A percentile compares a stretch with the other conserved stretches of the same genome.
Conservation (phyloP, 1,140 invertebrate species). For the Cyrtorhinus lividipennis region DNA sequence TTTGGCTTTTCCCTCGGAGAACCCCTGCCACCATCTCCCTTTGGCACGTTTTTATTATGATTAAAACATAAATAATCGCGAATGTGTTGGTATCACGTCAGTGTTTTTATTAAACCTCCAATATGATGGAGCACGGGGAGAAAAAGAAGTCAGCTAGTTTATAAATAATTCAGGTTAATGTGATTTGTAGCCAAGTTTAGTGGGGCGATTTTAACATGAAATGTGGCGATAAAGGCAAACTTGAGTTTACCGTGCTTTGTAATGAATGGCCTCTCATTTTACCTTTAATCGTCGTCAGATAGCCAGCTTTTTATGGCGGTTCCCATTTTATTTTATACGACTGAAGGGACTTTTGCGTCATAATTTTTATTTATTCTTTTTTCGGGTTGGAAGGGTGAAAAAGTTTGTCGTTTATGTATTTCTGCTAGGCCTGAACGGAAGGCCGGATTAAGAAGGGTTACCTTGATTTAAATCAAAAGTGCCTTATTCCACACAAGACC, state of each 20-base stretch:
- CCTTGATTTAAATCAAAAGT: too few relatives aligned
- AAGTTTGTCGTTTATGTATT: too few relatives aligned
- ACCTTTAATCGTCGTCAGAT: constrained; percentile 3
- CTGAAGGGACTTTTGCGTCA: neutral
- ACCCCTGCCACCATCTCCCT: too few relatives aligned
- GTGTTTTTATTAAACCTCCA: neutral
- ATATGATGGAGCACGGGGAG: neutral
- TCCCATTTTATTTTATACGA: neutral
- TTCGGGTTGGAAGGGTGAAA: too few relatives aligned
- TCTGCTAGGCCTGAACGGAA: too few relatives aligned
- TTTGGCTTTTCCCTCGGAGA: neutral
- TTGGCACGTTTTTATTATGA: neutral
- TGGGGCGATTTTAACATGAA: constrained; percentile 6
- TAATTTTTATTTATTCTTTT: neutral
- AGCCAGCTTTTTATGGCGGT: neutral
- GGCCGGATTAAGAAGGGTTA: too few relatives aligned
- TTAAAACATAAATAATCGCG: constrained; percentile 8
- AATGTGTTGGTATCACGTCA: constrained; percentile 6
- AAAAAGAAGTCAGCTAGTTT: neutral
- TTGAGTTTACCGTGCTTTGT: neutral
- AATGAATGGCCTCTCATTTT: constrained; percentile 6
- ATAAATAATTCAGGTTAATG: neutral
- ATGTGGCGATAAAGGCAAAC: constrained; percentile 2
- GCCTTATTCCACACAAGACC: too few relatives aligned
- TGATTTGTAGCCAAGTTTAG: neutral